These are phyloP conservation scores for Mesoligia furuncula DNA, from an alignment of 2,888 invertebrate species.

Conservation along the genomic window DNA sequence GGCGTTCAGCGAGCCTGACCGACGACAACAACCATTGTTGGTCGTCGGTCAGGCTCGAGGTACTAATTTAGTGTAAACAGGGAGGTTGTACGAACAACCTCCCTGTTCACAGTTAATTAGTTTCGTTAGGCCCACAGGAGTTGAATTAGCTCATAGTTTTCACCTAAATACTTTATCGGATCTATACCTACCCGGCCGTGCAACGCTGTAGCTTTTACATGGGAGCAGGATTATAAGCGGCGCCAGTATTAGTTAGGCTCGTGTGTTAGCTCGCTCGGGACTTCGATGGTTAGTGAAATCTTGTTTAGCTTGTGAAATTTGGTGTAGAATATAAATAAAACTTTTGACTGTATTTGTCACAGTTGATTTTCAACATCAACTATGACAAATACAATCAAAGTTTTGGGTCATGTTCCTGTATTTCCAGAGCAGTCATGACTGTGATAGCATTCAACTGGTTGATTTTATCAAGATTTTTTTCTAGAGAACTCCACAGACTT, in stretches of 20 bases:
- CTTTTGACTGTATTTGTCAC: no score
- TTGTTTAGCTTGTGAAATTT: background rate
- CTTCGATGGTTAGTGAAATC: background rate
- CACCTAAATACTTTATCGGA: constrained; percentile 16
- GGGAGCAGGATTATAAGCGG: background rate
- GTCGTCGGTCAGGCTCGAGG: no score
- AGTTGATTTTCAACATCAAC: background rate
- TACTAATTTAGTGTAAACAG: no score
- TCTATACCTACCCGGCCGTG: background rate
- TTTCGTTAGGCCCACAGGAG: background rate
- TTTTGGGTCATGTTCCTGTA: background rate
- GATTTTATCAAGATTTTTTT: background rate
- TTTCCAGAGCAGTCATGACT: background rate
- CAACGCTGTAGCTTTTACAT: background rate
- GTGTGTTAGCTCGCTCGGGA: background rate
- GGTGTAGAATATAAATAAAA: background rate
- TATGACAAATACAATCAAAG: background rate
- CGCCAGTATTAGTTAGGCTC: background rate
- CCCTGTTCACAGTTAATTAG: constrained; percentile 10
- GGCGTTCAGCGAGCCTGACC: background rate
- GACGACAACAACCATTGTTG: background rate
- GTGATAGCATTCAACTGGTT: background rate
- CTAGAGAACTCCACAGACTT: background rate
- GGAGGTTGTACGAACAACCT: no score
- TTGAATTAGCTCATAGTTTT: constrained; percentile 17